Percentiles rank a stretch among this genome's conserved stretches.
These are phyloP conservation scores for Acomys russatus DNA, from an alignment of 2,797 vertebrate species.

Conservation along the genomic window DNA sequence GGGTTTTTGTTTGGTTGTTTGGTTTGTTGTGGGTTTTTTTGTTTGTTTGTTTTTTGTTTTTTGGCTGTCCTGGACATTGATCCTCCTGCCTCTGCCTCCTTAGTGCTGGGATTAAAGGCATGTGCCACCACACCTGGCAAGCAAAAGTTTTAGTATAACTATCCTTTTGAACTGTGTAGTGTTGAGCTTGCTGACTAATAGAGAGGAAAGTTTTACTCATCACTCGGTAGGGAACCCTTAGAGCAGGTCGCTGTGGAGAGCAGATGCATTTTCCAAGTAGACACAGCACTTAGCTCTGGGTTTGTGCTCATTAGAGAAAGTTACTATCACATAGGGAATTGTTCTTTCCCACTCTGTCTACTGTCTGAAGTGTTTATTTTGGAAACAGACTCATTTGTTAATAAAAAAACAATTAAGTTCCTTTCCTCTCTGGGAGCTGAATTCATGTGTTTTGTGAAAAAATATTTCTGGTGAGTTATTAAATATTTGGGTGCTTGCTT, in stretches of 20 bases:
- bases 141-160: conserved; percentile 54
- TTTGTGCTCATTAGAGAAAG: conserved; percentile 17
- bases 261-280: conserved; percentile 58
- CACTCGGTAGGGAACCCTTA: conserved; percentile 44
- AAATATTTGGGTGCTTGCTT: conserved; percentile 80
- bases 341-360: conserved; percentile 59
- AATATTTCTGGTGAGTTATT: conserved; percentile 69
- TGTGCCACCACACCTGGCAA: too few species aligned
- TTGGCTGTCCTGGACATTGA: too few species aligned
- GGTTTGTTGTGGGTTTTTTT: too few species aligned
- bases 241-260: conserved; percentile 37
- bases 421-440: conserved; percentile 78
- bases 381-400: conserved; percentile 75
- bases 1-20: conserved; percentile 22
- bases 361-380: conserved; percentile 78
- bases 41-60: too few species aligned
- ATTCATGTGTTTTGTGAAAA: conserved; percentile 64
- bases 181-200: conserved; percentile 63
- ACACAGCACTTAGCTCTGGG: background rate
- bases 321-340: conserved; percentile 44
- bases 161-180: background rate
- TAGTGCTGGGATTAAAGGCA: too few species aligned
- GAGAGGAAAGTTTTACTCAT: conserved; percentile 74
- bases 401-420: conserved; percentile 65
- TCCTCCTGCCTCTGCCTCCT: too few species aligned